Percentiles rank a stretch among this genome's conserved stretches.
Conservation (phyloP, 2,888 invertebrate species). For the Coleophora flavipennella region DNA sequence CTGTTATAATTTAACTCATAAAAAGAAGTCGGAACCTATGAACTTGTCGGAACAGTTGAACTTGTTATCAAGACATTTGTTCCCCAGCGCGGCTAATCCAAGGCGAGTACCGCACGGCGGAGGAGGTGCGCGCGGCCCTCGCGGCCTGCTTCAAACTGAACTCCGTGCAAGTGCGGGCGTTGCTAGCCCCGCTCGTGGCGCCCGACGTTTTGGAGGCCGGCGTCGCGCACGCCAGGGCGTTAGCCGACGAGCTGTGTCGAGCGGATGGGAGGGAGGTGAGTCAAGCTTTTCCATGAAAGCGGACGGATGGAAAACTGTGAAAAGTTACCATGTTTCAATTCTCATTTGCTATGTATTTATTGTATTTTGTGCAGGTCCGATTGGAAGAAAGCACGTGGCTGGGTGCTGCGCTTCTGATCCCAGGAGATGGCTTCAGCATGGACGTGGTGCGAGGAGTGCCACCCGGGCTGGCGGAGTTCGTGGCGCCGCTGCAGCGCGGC, state of each 20-base stretch:
- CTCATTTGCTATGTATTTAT: no score
- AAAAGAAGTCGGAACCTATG: no score
- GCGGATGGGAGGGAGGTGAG: constrained; percentile 88
- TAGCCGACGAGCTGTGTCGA: constrained; percentile 92
- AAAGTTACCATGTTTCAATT: not conserved
- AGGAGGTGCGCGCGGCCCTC: constrained; percentile 91
- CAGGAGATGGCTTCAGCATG: constrained; percentile 98
- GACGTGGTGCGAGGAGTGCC: constrained; percentile 96
- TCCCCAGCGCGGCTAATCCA: constrained; percentile 53
- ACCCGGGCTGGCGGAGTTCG: constrained; percentile 88
- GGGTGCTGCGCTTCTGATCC: constrained; percentile 91
- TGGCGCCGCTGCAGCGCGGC: constrained; percentile 85
- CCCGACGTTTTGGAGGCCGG: constrained; percentile 78
- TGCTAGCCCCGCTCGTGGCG: constrained; percentile 75
- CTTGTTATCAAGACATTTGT: constrained; percentile 43
- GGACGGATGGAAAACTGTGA: not conserved
- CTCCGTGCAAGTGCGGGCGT: constrained; percentile 91
- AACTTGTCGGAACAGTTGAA: no score
- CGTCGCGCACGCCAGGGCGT: constrained; percentile 85
- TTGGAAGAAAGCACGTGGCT: constrained; percentile 94
- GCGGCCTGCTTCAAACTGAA: constrained; percentile 97
- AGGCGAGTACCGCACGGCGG: constrained; percentile 69
- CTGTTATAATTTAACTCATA: no score
- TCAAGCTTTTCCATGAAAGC: no score
- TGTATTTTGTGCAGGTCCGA: constrained; percentile 72